Conservation (phyloP, 1,140 invertebrate species). For the Penaeus japonicus region DNA sequence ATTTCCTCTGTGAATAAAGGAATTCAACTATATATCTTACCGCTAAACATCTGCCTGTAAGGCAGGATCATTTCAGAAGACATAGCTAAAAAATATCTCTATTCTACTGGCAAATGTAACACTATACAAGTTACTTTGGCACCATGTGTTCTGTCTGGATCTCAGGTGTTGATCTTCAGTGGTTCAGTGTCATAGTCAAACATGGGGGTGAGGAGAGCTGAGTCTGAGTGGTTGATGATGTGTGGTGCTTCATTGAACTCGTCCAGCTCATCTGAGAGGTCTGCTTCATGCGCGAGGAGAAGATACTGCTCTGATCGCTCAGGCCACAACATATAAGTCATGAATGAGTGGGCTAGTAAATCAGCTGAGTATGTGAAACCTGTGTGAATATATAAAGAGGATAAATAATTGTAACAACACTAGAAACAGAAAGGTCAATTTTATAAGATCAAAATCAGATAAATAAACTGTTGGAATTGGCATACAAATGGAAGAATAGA, state of each 20-base stretch:
- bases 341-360: constrained; percentile 91
- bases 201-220: constrained; percentile 2
- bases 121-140: background rate
- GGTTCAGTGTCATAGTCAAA: constrained; percentile 6
- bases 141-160: background rate
- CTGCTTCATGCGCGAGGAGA: constrained; percentile 73
- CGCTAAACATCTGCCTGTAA: no score
- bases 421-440: no score
- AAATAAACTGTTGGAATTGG: no score
- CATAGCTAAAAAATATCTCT: no score
- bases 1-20: no score
- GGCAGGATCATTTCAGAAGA: no score
- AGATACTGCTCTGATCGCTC: constrained; percentile 90
- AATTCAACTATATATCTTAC: no score
- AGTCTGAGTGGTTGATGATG: constrained; percentile 54
- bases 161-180: constrained; percentile 31
- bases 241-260: constrained; percentile 89
- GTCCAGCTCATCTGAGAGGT: constrained; percentile 83
- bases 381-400: constrained; percentile 61
- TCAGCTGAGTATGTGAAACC: constrained; percentile 94
- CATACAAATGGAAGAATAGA: no score
- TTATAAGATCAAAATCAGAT: no score
- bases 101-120: no score
- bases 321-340: constrained; percentile 93
- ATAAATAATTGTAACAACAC: no score